Conservation (phyloP, 2,113 vertebrate species). For the Phoenicopterus ruber region DNA sequence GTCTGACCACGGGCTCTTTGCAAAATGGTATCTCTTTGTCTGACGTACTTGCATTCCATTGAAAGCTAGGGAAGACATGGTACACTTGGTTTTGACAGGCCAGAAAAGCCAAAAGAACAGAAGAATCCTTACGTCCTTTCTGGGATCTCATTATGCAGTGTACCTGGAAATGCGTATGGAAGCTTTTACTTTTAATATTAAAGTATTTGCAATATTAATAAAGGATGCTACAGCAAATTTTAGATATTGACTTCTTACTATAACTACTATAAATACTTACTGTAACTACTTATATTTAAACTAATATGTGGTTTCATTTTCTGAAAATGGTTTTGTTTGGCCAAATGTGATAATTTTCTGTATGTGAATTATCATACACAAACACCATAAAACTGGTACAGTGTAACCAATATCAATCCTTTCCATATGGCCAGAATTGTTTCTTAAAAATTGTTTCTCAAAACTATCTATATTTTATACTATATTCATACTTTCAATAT, state of each 20-base stretch:
- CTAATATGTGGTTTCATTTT: neutral
- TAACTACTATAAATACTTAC: neutral
- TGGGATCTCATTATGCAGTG: neutral
- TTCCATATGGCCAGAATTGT: neutral
- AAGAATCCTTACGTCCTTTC: rapidly evolving
- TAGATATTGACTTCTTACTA: neutral
- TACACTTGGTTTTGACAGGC: neutral
- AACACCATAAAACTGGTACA: neutral
- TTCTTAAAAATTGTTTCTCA: neutral
- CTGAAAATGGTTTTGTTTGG: neutral
- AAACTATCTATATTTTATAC: neutral
- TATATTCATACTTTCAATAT: neutral
- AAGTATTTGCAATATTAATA: neutral
- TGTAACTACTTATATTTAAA: neutral
- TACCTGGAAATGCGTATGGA: neutral
- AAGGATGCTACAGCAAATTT: neutral
- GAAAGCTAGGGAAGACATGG: neutral
- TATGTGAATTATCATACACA: neutral
- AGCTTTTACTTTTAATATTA: neutral
- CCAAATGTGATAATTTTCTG: neutral
- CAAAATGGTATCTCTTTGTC: neutral
- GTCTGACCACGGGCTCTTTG: neutral
- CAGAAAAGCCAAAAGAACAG: neutral
- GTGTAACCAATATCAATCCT: too few species aligned
- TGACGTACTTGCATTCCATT: neutral